Percentiles rank a stretch among this genome's conserved stretches.
phyloP scores from a whole-genome alignment of 2,797 vertebrate genomes.

The Benthosema pterotum region DNA sequence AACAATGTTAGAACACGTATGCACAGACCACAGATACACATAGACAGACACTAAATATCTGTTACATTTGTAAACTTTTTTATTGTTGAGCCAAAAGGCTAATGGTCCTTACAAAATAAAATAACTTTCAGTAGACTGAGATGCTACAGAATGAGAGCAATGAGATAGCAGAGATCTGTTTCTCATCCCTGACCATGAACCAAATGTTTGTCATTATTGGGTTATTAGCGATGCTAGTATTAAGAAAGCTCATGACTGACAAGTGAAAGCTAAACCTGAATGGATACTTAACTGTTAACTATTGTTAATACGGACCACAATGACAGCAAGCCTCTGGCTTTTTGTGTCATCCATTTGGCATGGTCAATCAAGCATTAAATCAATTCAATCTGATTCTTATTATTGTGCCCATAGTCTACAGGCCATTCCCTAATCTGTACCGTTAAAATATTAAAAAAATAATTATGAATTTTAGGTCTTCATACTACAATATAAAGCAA shows the following conservation, averaged over 20 bases:
- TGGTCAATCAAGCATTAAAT: no score
- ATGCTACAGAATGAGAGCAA: not conserved
- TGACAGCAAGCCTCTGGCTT: no score
- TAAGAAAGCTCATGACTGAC: not conserved
- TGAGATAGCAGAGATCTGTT: constrained; percentile 33
- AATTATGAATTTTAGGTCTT: not conserved
- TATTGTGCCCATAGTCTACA: not conserved
- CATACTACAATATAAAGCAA: not conserved
- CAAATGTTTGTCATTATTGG: not conserved
- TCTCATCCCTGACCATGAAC: constrained; percentile 20
- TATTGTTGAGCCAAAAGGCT: constrained; percentile 48
- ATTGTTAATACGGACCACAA: not conserved
- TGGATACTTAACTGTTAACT: not conserved
- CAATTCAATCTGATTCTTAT: not conserved
- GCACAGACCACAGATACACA: no score
- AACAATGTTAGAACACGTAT: no score
- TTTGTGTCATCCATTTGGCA: no score
- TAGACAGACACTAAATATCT: no score
- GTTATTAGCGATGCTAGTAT: not conserved
- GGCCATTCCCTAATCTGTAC: not conserved
- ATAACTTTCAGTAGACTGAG: no score
- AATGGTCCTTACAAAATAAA: not conserved
- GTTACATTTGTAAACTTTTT: constrained; percentile 50
- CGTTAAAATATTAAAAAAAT: not conserved
- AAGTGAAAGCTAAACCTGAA: not conserved